Conservation (phyloP, 2,888 invertebrate species). For the Chrysolina haemoptera region DNA sequence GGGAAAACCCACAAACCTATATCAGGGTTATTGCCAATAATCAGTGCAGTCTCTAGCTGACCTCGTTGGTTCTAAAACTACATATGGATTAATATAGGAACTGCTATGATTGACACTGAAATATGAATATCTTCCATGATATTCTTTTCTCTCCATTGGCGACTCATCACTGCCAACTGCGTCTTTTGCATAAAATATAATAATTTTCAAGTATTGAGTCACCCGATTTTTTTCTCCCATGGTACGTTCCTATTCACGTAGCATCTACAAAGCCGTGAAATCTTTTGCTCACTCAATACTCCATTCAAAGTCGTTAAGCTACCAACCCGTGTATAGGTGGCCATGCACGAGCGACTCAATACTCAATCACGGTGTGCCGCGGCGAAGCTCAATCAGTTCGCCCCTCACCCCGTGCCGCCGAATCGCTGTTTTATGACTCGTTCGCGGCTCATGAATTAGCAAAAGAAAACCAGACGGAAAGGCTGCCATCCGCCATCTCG, state of each 20-base stretch:
- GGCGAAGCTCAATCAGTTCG: conserved; percentile 33
- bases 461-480: conserved; percentile 74
- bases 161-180: too few relatives aligned
- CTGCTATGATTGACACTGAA: too few relatives aligned
- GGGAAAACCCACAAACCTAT: too few relatives aligned
- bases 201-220: not conserved
- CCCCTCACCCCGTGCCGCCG: conserved; percentile 14
- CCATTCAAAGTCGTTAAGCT: conserved; percentile 38
- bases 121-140: too few relatives aligned
- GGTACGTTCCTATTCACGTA: not conserved
- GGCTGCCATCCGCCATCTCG: conserved; percentile 30
- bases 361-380: conserved; percentile 59
- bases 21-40: too few relatives aligned
- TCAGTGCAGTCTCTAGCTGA: too few relatives aligned
- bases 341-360: conserved; percentile 66
- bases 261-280: not conserved
- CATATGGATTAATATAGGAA: too few relatives aligned
- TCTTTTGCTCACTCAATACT: conserved; percentile 17
- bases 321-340: conserved; percentile 42
- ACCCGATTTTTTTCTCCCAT: not conserved
- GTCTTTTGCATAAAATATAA: not conserved
- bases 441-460: conserved; percentile 79
- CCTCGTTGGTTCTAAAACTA: too few relatives aligned
- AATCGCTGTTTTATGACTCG: conserved; percentile 66
- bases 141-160: too few relatives aligned